These are phyloP conservation scores for Ctenoplectra terminalis DNA, from an alignment of 1,140 invertebrate genomes.

Conservation along the genomic window DNA sequence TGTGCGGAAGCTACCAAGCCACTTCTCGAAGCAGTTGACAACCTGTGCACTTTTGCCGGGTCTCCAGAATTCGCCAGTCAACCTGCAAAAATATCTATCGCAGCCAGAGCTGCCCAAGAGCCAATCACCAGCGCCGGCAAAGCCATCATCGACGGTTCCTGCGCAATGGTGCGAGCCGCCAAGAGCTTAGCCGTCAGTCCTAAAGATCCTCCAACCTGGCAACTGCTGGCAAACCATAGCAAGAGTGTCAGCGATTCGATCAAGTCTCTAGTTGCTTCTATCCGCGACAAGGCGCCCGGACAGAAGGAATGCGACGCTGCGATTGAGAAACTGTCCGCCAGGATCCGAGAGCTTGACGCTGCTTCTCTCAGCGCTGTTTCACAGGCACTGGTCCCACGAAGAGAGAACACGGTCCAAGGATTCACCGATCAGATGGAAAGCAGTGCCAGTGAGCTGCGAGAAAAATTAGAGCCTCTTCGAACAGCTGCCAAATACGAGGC, in stretches of 20 bases:
- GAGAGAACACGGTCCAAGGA: conserved; percentile 91
- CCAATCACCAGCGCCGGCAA: conserved; percentile 94
- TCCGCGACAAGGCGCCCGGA: conserved; percentile 97
- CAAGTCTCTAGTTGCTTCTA: conserved; percentile 95
- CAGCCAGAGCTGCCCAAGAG: conserved; percentile 91
- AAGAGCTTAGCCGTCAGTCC: conserved; percentile 95
- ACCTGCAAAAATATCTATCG: conserved; percentile 94
- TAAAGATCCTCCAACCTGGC: conserved; percentile 96
- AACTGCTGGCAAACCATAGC: conserved; percentile 95
- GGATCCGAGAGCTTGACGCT: conserved; percentile 93
- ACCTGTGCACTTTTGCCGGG: conserved; percentile 94
- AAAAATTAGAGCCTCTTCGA: conserved; percentile 92
- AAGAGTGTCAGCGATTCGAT: conserved; percentile 98
- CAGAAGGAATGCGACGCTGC: conserved; percentile 96
- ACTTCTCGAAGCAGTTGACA: conserved; percentile 95
- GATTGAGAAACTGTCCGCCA: conserved; percentile 89
- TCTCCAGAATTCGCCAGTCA: conserved; percentile 96
- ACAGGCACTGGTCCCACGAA: conserved; percentile 89
- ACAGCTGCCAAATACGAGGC: conserved; percentile 94
- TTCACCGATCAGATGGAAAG: conserved; percentile 91
- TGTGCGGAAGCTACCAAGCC: conserved; percentile 93
- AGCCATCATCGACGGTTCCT: conserved; percentile 92
- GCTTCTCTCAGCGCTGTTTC: conserved; percentile 93
- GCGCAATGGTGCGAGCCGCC: conserved; percentile 94
- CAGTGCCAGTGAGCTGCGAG: conserved; percentile 89